These are phyloP conservation scores for Uria lomvia DNA, from an alignment of 2,113 vertebrate species.

Conservation along the genomic window DNA sequence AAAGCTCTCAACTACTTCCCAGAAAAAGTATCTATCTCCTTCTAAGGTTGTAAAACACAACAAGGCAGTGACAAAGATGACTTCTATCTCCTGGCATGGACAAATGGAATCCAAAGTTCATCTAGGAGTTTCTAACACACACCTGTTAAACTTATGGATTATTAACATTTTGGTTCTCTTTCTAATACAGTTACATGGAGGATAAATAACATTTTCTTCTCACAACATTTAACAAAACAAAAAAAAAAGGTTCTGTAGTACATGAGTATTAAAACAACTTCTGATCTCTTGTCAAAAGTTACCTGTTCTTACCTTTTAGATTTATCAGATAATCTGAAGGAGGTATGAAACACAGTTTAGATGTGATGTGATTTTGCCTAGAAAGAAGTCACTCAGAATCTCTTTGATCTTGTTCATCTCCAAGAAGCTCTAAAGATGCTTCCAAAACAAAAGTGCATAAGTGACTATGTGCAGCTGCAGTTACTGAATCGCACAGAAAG, in stretches of 20 bases:
- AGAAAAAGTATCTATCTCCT: not conserved
- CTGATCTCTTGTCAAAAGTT: not conserved
- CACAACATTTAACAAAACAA: not conserved
- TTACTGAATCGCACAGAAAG: not conserved
- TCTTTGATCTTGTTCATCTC: not conserved
- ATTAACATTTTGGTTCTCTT: not conserved
- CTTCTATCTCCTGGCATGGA: not conserved
- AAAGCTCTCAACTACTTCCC: not conserved
- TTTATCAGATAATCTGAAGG: not conserved
- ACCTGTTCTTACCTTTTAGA: not conserved
- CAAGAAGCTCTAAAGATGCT: not conserved
- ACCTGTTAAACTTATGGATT: not conserved
- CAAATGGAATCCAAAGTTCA: not conserved
- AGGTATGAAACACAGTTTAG: not conserved
- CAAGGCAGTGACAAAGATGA: not conserved
- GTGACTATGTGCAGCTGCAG: not conserved
- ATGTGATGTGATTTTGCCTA: not conserved
- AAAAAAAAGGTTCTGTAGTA: not conserved
- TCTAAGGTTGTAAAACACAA: not conserved
- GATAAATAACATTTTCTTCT: not conserved
- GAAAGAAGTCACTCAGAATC: not conserved
- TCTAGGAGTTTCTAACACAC: not conserved
- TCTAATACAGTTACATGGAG: not conserved
- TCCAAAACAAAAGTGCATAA: not conserved
- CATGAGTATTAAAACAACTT: not conserved